Base-by-base conservation (phyloP, 2,797 vertebrate genomes). In the Orientallactaga sibirica region DNA sequence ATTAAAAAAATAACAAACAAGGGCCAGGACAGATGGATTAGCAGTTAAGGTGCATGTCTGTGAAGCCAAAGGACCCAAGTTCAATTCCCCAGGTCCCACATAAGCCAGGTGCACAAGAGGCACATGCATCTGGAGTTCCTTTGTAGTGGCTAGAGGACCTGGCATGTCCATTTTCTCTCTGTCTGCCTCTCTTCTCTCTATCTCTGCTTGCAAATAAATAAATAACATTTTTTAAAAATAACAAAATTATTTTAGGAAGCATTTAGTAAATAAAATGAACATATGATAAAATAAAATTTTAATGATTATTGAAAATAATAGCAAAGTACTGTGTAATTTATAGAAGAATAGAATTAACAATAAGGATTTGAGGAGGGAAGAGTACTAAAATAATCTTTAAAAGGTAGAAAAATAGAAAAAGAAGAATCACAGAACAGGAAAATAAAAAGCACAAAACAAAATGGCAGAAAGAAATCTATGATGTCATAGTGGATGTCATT, bases 361-460 rank as follows among this genome's bases (percentile, higher is more conserved):
- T 27, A 84, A 87, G 27, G 7, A 87, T 61, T 64, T 70, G 24
- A 84, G 70, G 27, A 58, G 12, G 9, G 67, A 62, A 48, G 78
- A 91, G 85, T 14, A n/a, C 43, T 87, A 52, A 90, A 91, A 88
- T 25, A 71, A 73, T 84, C 18, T 18, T 48, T 41, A 90, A 85
- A 43, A 62, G 24, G 11, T 37, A 85, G 27, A 52, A 90, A 94
- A 66, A n/a, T 77, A 80, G 61, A 68, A 70, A 76, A 64, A 64
- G n/a, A 58, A 62, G 7, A 64, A 75, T n/a, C 5, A 88, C 18
- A 90, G 37, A 86, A 79, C 43, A 92, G n/a, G 25, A 88, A 95
- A 91, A 88, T n/a, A 77, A 87, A 92, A 91, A 67, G 27, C 68
- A 64, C 14, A 88, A 93, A 85, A 89, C 77, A 48, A 85, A 95